These are phyloP conservation scores for Leucozona laternaria DNA, from an alignment of 2,888 invertebrate species.

Conservation along the genomic window DNA sequence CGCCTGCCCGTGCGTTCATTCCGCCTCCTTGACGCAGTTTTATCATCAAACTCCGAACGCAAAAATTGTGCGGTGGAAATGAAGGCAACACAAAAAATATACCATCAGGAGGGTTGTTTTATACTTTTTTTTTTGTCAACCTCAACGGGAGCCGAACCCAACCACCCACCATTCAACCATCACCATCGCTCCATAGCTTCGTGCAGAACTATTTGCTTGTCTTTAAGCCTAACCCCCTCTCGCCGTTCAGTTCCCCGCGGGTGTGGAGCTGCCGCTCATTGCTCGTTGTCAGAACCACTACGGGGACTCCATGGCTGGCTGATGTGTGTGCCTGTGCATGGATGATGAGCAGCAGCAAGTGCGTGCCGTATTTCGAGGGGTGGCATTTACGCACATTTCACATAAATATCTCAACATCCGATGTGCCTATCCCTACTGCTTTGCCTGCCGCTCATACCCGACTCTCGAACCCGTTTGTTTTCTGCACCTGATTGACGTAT, in stretches of 20 bases:
- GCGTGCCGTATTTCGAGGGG: slow-evolving; percentile 73
- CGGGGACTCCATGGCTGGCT: slow-evolving; percentile 36
- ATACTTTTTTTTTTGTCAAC: slow-evolving; percentile 65
- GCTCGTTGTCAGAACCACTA: slow-evolving; percentile 50
- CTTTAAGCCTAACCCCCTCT: slow-evolving; percentile 22
- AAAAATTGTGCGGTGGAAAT: slow-evolving; percentile 68
- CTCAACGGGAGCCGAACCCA: slow-evolving; percentile 38
- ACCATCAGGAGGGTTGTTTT: slow-evolving; percentile 51
- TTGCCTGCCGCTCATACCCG: neutral
- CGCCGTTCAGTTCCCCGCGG: neutral
- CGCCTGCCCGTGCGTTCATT: neutral
- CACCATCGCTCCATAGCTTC: slow-evolving; percentile 32
- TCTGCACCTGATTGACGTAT: slow-evolving; percentile 75
- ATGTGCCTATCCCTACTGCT: slow-evolving; percentile 46
- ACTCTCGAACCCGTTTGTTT: slow-evolving; percentile 58
- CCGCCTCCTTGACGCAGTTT: slow-evolving; percentile 60
- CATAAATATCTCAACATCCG: slow-evolving; percentile 69
- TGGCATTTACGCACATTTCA: slow-evolving; percentile 74
- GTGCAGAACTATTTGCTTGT: slow-evolving; percentile 67
- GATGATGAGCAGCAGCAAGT: slow-evolving; percentile 70
- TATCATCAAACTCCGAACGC: slow-evolving; percentile 72
- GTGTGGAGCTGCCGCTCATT: slow-evolving; percentile 4
- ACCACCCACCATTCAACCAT: slow-evolving; percentile 25
- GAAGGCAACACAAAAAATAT: slow-evolving; percentile 57
- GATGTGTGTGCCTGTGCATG: slow-evolving; percentile 70